Evolutionary conservation across 2,113 vertebrate genomes (phyloP), one percentile per base, ranked within the genome.

Genomic region (Thamnaconus septentrionalis): DNA sequence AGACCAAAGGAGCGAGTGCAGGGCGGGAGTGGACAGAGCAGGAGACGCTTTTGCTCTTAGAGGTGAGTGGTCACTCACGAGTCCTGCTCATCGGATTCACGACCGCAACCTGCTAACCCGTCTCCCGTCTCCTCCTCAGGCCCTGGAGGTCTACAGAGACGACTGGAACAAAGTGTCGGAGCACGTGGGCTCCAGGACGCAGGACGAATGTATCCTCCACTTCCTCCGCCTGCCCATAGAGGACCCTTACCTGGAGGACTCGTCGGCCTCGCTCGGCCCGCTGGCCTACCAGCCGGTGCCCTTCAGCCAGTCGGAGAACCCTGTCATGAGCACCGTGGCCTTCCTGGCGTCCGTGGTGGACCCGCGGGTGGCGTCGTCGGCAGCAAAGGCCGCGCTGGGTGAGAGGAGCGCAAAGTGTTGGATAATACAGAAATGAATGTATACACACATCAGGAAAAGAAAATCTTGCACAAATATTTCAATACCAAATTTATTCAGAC

Each of bases 121-220:
- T 10, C 10, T 40, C 2, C 7, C 46, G n/a, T 3, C 9, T 11
- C 8, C 54, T 42, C 10, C 53, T 66, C 75, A 98, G 96, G 97
- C 95, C 0, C 90, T 98, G 75, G 96, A 98, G 85, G 96, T 99
- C 91, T 99, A 99, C 87, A 95, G 96, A 78, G 96, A 99, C 1
- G 96, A 99, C 88, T 98, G 97, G 97, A 99, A 99, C 86, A 99
- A 98, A 83, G 97, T 98, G 5, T 98, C 97, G 0, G 97, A 99
- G 87, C 97, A 98, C 0, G 96, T 99, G 0, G 97, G 96, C 18
- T 98, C 96, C 76, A 94, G 96, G 18, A 98, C 97, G 0, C 97
- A 98, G 65, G 96, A 99, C 0, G 97, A 99, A 64, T 98, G 97
- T 71, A 99, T 98, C 58, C 96, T 99, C 3, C 95, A 98, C 69